Evolutionary conservation across 2,797 vertebrate genomes (phyloP).

Genomic region (Anabas testudineus): DNA sequence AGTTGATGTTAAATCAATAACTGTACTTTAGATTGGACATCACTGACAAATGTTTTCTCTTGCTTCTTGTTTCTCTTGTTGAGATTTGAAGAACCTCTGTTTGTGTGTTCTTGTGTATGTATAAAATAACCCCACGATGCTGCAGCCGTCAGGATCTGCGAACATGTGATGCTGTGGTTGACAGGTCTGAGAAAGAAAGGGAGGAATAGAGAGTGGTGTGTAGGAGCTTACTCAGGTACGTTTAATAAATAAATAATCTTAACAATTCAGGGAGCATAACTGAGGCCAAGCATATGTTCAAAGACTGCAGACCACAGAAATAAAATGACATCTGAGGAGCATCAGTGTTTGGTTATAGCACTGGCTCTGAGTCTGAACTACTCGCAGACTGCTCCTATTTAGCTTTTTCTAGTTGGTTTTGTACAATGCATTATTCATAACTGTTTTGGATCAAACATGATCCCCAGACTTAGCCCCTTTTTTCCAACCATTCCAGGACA

Average conservation of each 20-base stretch:
- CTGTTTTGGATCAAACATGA: conserved; percentile 28
- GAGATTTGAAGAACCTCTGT: conserved; percentile 5
- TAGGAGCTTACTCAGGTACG: conserved; percentile 1
- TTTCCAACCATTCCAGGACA: conserved; percentile 18
- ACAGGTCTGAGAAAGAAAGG: conserved; percentile 12
- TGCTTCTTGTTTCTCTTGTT: neutral
- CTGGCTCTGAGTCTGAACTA: neutral
- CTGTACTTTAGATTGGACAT: neutral
- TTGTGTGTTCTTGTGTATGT: neutral
- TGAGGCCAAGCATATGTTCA: conserved; percentile 1
- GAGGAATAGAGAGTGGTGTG: neutral
- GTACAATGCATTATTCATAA: conserved; percentile 37
- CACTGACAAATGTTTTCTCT: neutral
- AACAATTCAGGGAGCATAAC: neutral
- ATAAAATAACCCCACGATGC: conserved; percentile 24
- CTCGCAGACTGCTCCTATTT: conserved; percentile 9
- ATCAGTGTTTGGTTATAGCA: neutral
- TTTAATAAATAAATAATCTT: conserved; percentile 12
- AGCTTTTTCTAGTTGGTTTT: conserved; percentile 25
- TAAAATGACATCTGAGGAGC: conserved; percentile 12
- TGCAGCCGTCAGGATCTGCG: conserved; percentile 13
- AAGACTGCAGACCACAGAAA: conserved; percentile 1
- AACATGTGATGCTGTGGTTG: conserved; percentile 25
- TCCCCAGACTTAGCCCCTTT: conserved; percentile 22
- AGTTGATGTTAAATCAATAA: conserved; percentile 13